Evolutionary conservation across 2,797 vertebrate genomes (phyloP), one percentile per base, ranked within the genome.

Genomic region (Bothrops alternatus): DNA sequence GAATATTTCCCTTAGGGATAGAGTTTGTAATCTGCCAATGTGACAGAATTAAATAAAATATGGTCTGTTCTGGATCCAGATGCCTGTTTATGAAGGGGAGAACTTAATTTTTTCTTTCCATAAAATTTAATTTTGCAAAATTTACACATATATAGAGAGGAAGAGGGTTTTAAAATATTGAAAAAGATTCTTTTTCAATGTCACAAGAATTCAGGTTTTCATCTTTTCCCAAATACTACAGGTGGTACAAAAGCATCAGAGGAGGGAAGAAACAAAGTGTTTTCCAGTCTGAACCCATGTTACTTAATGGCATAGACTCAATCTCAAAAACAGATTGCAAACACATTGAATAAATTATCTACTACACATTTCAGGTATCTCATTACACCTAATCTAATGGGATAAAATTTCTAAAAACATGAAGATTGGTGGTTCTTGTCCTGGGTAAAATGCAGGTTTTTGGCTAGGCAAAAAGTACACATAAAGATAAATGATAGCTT

Each of bases 1-100:
- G 91, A 93, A 93, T 96, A 94, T 91, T 91, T 96, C 53, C 86
- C 18, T 85, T n/a, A 65, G 42, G 73, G 73, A 82, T 23, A 82
- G 47, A 82, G 20, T 47, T 47, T 82, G 10, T 12, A 47, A 82
- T 82, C 37, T 82, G 73, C 37, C 37, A 47, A 8, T 47, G 20
- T 82, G 73, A 82, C 73, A 42, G 8, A 82, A 82, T 82, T 25
- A 82, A 47, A 25, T 47, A 47, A 47, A 47, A 82, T 25, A 25
- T 12, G 47, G 20, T 8, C 73, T 78, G 8, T 42, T 47, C 37
- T 47, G 4, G 20, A 82, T 82, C 73, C 10, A 82, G 37, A 82
- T 47, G 8, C 20, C 37, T 12, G 10, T 82, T 82, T 82, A 82
- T 82, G 37, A 47, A 25, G 20, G 73, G 37, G 23, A 47, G 37